Percentiles rank a stretch among this genome's conserved stretches.
Conservation (phyloP, 2,888 invertebrate species). For the Meganola albula region DNA sequence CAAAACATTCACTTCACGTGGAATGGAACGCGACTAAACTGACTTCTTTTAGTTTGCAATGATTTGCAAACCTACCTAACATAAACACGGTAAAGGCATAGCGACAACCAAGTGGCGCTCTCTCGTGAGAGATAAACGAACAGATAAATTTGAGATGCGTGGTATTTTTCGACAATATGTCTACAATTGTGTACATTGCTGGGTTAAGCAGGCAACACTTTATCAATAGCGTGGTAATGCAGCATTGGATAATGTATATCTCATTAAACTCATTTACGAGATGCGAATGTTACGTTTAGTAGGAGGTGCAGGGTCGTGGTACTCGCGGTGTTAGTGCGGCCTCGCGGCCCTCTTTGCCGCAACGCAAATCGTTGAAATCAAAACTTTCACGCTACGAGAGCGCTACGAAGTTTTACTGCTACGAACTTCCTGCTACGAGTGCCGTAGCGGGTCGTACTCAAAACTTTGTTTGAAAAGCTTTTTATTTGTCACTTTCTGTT, state of each 20-base stretch:
- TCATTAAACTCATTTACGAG: conserved; percentile 6
- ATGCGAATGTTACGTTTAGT: conserved; percentile 27
- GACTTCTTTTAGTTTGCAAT: conserved; percentile 44
- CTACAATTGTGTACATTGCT: conserved; percentile 39
- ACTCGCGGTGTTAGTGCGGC: conserved; percentile 65
- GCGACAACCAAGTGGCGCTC: conserved; percentile 71
- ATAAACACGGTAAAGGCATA: conserved; percentile 67
- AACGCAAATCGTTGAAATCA: conserved; percentile 78
- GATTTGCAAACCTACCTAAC: conserved; percentile 56
- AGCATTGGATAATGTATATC: conserved; percentile 31
- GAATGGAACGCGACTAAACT: conserved; percentile 52
- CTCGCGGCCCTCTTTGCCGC: conserved; percentile 70
- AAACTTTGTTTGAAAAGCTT: conserved; percentile 75
- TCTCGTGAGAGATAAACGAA: conserved; percentile 73
- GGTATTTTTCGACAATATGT: conserved; percentile 18
- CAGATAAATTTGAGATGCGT: conserved; percentile 59
- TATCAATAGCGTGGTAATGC: not conserved
- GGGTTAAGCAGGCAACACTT: conserved; percentile 1
- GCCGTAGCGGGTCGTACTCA: conserved; percentile 70
- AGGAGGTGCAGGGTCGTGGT: conserved; percentile 54
- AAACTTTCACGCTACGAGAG: conserved; percentile 77
- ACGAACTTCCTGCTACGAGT: conserved; percentile 77
- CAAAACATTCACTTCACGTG: conserved; percentile 37
- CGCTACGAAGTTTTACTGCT: conserved; percentile 78
- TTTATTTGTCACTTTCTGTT: conserved; percentile 75